A percentile compares a stretch with the other conserved stretches of the same genome.
Conservation (phyloP, 2,113 vertebrate species). For the Ochotona curzoniae region DNA sequence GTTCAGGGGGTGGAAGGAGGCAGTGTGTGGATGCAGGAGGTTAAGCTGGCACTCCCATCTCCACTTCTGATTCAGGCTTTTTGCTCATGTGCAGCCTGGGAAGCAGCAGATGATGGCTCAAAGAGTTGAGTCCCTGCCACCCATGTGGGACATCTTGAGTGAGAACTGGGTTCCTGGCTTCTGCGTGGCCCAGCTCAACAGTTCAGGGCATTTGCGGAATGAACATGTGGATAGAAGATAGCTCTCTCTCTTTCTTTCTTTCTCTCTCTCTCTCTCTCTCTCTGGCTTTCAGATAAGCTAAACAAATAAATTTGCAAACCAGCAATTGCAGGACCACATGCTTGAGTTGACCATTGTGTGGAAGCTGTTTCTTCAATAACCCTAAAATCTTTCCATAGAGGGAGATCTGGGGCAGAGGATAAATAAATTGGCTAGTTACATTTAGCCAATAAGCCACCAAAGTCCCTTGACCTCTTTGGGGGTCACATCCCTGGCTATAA, state of each 20-base stretch:
- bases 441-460: constrained; percentile 24
- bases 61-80: too few species aligned
- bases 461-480: neutral
- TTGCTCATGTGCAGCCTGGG: too few species aligned
- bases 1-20: too few species aligned
- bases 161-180: too few species aligned
- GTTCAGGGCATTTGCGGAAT: too few species aligned
- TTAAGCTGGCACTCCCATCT: too few species aligned
- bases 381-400: neutral
- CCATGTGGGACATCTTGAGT: too few species aligned
- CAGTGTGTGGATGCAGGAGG: too few species aligned
- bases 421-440: neutral
- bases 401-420: neutral
- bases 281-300: neutral
- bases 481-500: neutral
- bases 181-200: too few species aligned
- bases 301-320: neutral
- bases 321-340: neutral
- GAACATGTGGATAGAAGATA: neutral
- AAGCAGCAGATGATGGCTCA: too few species aligned
- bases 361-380: neutral
- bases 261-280: neutral
- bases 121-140: too few species aligned
- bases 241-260: neutral
- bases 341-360: neutral